Evolutionary conservation across 2,888 invertebrate species (phyloP), one percentile per base, ranked within the genome.

Genomic region (Notodonta dromedarius): DNA sequence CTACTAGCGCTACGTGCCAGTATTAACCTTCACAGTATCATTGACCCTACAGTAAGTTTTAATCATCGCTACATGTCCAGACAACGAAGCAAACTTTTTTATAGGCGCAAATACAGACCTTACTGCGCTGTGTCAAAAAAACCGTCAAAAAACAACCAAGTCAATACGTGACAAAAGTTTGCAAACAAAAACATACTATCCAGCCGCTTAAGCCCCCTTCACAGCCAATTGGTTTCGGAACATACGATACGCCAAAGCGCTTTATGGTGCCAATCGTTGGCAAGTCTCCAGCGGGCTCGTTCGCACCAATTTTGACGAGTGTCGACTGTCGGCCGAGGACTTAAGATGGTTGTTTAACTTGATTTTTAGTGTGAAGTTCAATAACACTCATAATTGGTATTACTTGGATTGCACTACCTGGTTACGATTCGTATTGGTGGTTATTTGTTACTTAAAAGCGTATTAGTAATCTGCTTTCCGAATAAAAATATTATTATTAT

Each of bases 321-420:
- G 72, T 64, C 75, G 76, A 71, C 78, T 71, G 72, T 64, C 56
- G 42, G 12, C 16, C 42, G 16, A 16, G 56, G 62, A 63, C 61
- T 59, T 58, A 59, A 65, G 66, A 60, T 60, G 64, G 65, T 67
- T 66, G 64, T 62, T 46, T 56, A 35, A 44, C 67, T 58, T 75
- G 82, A 81, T 82, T 80, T 78, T 78, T 69, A 76, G 71, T 70
- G 69, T 53, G 67, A 78, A 82, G 79, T 83, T 83, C 80, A 82
- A 79, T 80, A 79, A 78, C 82, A 74, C 68, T 40, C 63, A 57
- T 59, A 58, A 60, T 64, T 48, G 54, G 66, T 61, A 61, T 56
- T 52, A 32, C 46, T 58, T 66, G 56, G 53, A 61, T 54, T 13
- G 48, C 54, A 51, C 9, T 56, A n/a, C 0, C 46, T 0, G 46